Evolutionary conservation across 2,888 invertebrate genomes (phyloP).

Genomic region (Xestia xanthographa): DNA sequence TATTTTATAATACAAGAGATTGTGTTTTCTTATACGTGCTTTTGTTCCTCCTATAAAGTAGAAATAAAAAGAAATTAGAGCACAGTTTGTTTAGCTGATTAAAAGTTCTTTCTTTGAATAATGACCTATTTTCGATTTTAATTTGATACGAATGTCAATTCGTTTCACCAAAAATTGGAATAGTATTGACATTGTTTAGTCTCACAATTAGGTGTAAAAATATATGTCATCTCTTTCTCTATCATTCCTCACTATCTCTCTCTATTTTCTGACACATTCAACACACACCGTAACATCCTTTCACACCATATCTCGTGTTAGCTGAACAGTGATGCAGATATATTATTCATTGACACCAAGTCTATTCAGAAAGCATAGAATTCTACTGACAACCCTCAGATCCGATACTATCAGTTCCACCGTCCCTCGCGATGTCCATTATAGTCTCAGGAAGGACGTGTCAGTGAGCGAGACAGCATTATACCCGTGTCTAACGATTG

Average conservation of each 20-base stretch:
- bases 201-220: not conserved
- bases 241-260: slow-evolving; percentile 1
- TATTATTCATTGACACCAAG: slow-evolving; percentile 74
- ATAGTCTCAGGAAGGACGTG: slow-evolving; percentile 85
- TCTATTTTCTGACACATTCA: slow-evolving; percentile 43
- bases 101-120: not conserved
- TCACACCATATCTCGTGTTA: slow-evolving; percentile 60
- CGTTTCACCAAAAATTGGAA: not conserved
- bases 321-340: slow-evolving; percentile 70
- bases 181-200: not conserved
- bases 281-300: slow-evolving; percentile 37
- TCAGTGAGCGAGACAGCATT: slow-evolving; percentile 85
- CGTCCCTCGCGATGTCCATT: slow-evolving; percentile 80
- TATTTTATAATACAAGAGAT: not conserved
- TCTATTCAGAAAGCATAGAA: slow-evolving; percentile 77
- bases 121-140: not conserved
- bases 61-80: not conserved
- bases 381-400: slow-evolving; percentile 77
- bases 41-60: not conserved
- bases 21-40: too few relatives aligned
- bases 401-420: slow-evolving; percentile 80
- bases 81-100: not conserved
- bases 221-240: slow-evolving; percentile 15
- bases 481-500: slow-evolving; percentile 81
- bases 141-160: not conserved